These are phyloP conservation scores for Pithecia hirsuta DNA, from an alignment of 2,797 vertebrate species.

Conservation along the genomic window DNA sequence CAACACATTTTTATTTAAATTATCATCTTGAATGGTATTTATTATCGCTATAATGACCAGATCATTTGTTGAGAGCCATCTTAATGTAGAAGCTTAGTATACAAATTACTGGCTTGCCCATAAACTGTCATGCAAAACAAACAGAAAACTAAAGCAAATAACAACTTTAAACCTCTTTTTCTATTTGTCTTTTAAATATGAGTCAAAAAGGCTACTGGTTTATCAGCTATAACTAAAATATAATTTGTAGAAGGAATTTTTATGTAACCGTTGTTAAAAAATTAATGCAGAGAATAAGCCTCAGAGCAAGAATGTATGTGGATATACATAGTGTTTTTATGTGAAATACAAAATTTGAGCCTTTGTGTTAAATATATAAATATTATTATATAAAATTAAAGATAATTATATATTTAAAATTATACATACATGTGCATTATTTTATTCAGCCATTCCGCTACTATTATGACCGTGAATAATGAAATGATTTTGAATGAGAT, in stretches of 20 bases:
- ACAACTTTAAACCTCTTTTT: not conserved
- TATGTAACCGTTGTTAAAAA: slow-evolving; percentile 24
- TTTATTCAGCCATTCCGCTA: not conserved
- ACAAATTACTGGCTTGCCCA: not conserved
- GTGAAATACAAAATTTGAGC: slow-evolving; percentile 35
- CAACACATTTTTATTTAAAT: slow-evolving; percentile 49
- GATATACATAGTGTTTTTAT: not conserved
- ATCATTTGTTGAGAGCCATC: slow-evolving; percentile 25
- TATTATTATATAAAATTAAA: slow-evolving; percentile 14
- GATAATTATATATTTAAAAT: slow-evolving; percentile 11
- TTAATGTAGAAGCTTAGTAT: slow-evolving; percentile 23
- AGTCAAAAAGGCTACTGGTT: not conserved
- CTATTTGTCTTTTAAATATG: slow-evolving; percentile 48
- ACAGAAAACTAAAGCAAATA: slow-evolving; percentile 13
- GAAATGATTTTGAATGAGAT: slow-evolving; percentile 5
- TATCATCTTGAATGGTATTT: slow-evolving; percentile 46
- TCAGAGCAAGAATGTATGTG: slow-evolving; percentile 12
- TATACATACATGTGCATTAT: not conserved
- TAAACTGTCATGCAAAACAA: slow-evolving; percentile 35
- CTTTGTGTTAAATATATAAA: not conserved
- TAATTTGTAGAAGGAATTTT: not conserved
- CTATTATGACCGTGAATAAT: not conserved
- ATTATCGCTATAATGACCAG: slow-evolving; percentile 24
- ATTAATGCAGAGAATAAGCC: not conserved
- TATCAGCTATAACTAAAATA: slow-evolving; percentile 36